These are phyloP conservation scores for Sternotherus odoratus DNA, from an alignment of 2,797 vertebrate species.

Conservation along the genomic window DNA sequence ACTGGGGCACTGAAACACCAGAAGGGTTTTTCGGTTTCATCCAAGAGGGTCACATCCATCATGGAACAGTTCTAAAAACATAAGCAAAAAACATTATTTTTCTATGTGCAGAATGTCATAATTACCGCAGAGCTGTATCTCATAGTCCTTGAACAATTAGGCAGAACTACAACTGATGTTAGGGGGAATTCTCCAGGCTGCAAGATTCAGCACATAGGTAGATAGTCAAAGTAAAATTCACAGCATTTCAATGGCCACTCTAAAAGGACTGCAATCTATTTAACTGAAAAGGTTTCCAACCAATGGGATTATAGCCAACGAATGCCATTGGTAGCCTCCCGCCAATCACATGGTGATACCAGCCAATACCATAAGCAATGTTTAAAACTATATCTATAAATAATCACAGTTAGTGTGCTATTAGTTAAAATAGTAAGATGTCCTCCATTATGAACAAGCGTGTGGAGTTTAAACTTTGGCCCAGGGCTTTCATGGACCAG, in stretches of 20 bases:
- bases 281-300: neutral
- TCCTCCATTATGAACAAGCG: neutral
- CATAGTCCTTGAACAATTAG: neutral
- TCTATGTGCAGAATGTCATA: neutral
- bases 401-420: neutral
- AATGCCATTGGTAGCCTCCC: neutral
- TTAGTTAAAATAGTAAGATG: neutral
- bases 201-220: neutral
- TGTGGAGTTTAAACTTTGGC: neutral
- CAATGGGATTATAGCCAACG: neutral
- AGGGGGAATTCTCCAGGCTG: neutral
- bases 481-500: neutral
- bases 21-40: conserved; percentile 86
- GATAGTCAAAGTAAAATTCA: neutral
- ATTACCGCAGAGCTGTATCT: neutral
- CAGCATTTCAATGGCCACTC: neutral
- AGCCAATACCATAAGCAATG: neutral
- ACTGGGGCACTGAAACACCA: conserved; percentile 90
- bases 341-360: neutral
- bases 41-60: conserved; percentile 89
- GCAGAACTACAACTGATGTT: neutral
- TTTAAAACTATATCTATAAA: neutral
- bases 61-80: conserved; percentile 87
- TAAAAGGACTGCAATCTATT: neutral
- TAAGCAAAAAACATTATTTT: conserved; percentile 23